Percentiles rank a stretch among this genome's conserved stretches.
Conservation (phyloP, 2,797 vertebrate species). For the Chromis chromis region DNA sequence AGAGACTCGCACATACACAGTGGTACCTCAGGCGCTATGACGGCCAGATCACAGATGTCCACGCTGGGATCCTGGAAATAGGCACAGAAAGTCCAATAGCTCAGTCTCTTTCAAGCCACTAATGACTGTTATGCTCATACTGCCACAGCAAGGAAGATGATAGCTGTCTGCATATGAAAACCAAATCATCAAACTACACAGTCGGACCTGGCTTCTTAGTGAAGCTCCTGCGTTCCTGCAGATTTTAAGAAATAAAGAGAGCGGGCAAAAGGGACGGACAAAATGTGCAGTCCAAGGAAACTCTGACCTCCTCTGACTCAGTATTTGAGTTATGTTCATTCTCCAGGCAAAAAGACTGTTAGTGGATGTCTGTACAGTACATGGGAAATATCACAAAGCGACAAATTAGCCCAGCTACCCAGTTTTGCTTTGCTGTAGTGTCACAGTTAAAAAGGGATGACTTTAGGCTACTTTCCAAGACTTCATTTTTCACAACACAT, state of each 20-base stretch:
- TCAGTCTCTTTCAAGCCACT: slow-evolving; percentile 37
- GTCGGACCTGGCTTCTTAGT: slow-evolving; percentile 54
- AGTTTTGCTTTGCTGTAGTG: slow-evolving; percentile 20
- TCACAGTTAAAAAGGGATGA: slow-evolving; percentile 38
- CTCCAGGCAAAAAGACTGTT: slow-evolving; percentile 40
- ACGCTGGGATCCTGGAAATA: slow-evolving; percentile 50
- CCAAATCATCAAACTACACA: slow-evolving; percentile 59
- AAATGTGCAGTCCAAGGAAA: slow-evolving; percentile 28
- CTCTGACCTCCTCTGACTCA: slow-evolving; percentile 31
- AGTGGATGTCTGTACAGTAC: slow-evolving; percentile 30
- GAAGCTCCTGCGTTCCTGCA: slow-evolving; percentile 32
- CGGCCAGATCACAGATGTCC: slow-evolving; percentile 49
- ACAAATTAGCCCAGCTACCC: slow-evolving; percentile 51
- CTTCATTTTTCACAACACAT: slow-evolving; percentile 8
- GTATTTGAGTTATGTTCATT: slow-evolving; percentile 56
- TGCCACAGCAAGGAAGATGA: slow-evolving; percentile 65
- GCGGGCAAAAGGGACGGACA: neutral
- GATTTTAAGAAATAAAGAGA: slow-evolving; percentile 45
- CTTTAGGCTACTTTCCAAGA: slow-evolving; percentile 13
- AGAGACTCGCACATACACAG: slow-evolving; percentile 24
- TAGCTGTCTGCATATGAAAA: slow-evolving; percentile 58
- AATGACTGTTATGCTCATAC: slow-evolving; percentile 56
- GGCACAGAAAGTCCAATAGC: slow-evolving; percentile 45
- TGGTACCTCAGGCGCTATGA: slow-evolving; percentile 30
- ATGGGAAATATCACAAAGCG: slow-evolving; percentile 40